Percentiles rank a stretch among this genome's conserved stretches.
Conservation (phyloP, 2,888 invertebrate species). For the Acrobasis suavella region DNA sequence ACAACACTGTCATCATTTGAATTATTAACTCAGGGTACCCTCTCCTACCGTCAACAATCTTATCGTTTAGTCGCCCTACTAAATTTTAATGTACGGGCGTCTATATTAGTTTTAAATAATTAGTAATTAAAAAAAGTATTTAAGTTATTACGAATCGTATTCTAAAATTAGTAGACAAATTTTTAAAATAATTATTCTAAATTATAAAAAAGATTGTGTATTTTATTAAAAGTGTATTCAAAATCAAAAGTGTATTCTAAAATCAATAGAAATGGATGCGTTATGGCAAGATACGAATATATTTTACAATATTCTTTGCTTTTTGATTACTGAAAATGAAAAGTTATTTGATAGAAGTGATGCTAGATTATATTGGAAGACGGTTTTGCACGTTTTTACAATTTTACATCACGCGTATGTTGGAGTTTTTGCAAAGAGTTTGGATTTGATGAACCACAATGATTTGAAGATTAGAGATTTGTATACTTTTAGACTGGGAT, state of each 20-base stretch:
- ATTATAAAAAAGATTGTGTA: neutral
- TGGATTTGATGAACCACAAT: slow-evolving; percentile 41
- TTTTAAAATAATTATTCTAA: neutral
- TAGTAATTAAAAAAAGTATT: slow-evolving; percentile 3
- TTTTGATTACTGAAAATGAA: slow-evolving; percentile 70
- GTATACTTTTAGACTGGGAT: slow-evolving; percentile 48
- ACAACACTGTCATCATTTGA: slow-evolving; percentile 6
- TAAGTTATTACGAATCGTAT: neutral
- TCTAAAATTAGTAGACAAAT: neutral
- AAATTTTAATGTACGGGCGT: slow-evolving; percentile 10
- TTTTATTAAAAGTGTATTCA: slow-evolving; percentile 2
- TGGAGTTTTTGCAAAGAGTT: slow-evolving; percentile 39
- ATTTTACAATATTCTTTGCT: slow-evolving; percentile 66
- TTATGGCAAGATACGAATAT: slow-evolving; percentile 63
- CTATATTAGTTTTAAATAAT: slow-evolving; percentile 11
- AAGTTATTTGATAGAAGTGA: slow-evolving; percentile 67
- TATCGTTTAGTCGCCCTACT: slow-evolving; percentile 17
- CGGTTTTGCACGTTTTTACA: slow-evolving; percentile 55
- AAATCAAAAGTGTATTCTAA: slow-evolving; percentile 10
- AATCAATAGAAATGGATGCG: slow-evolving; percentile 54
- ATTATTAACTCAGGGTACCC: slow-evolving; percentile 1
- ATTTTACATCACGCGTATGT: slow-evolving; percentile 54
- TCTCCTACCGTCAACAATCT: neutral
- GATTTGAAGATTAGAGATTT: slow-evolving; percentile 48
- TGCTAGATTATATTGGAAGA: slow-evolving; percentile 63